These are phyloP conservation scores for Drosophila arizonae DNA, from an alignment of 1,140 invertebrate species.

Conservation along the genomic window DNA sequence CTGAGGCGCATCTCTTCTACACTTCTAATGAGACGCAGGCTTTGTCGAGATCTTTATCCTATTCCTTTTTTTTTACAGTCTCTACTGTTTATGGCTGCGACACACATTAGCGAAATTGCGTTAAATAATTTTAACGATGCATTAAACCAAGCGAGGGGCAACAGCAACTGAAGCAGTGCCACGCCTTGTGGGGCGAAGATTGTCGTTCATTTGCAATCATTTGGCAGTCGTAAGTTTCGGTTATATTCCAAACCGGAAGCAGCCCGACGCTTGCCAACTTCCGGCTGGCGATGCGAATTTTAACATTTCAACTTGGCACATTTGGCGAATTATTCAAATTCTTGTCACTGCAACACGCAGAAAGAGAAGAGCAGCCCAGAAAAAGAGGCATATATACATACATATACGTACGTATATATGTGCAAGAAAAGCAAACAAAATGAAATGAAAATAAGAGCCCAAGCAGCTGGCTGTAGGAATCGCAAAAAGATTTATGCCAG, in stretches of 20 bases:
- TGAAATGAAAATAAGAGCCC: conserved; percentile 51
- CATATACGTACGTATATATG: background rate
- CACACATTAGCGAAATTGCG: conserved; percentile 75
- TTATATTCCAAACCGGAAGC: conserved; percentile 67
- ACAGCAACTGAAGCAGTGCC: conserved; percentile 8
- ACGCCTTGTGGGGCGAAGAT: background rate
- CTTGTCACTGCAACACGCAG: conserved; percentile 71
- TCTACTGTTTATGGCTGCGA: conserved; percentile 58
- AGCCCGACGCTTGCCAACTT: conserved; percentile 73
- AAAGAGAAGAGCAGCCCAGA: conserved; percentile 25
- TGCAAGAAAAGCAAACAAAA: conserved; percentile 30
- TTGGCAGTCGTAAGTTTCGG: conserved; percentile 75
- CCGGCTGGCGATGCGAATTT: conserved; percentile 65
- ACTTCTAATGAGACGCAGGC: conserved; percentile 28
- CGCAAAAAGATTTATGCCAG: conserved; percentile 71
- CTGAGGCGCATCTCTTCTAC: background rate
- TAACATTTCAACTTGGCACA: conserved; percentile 82
- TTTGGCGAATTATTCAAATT: conserved; percentile 80
- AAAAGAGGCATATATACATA: background rate
- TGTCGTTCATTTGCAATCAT: conserved; percentile 78
- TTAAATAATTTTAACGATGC: conserved; percentile 78
- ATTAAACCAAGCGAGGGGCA: conserved; percentile 50
- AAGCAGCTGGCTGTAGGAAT: conserved; percentile 43
- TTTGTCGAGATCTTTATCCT: conserved; percentile 5
- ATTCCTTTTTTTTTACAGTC: conserved; percentile 9